Evolutionary conservation across 2,797 vertebrate genomes (phyloP).

Genomic region (Coregonus suidteri): DNA sequence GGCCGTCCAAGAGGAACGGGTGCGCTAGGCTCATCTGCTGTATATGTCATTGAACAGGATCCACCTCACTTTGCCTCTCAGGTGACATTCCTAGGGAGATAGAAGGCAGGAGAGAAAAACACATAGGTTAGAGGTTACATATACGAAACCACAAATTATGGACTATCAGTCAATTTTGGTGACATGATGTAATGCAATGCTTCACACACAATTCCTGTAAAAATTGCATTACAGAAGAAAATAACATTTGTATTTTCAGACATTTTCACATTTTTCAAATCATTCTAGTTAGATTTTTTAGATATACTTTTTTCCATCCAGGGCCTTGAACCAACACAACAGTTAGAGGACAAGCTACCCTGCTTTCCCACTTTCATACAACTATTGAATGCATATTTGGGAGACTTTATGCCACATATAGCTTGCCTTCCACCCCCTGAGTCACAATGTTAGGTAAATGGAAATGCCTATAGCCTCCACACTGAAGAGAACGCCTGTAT

Average conservation of each 20-base stretch:
- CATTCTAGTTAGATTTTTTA: not conserved
- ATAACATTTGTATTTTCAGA: no score
- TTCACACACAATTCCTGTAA: no score
- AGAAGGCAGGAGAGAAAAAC: not conserved
- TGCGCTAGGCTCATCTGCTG: not conserved
- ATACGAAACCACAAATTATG: not conserved
- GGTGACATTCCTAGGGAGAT: constrained; percentile 3
- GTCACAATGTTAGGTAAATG: not conserved
- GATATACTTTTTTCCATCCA: no score
- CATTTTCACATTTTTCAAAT: not conserved
- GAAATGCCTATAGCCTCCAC: not conserved
- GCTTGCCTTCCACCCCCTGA: not conserved
- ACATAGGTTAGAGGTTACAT: not conserved
- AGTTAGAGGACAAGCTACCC: not conserved
- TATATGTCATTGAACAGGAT: not conserved
- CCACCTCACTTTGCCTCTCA: not conserved
- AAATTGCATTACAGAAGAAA: no score
- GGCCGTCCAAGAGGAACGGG: not conserved
- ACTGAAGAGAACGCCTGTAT: no score
- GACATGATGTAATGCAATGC: not conserved
- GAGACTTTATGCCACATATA: not conserved
- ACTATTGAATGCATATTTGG: not conserved
- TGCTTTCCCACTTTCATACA: not conserved
- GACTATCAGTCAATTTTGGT: not conserved
- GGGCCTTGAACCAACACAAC: not conserved